Conservation (phyloP, 2,888 invertebrate genomes). For the Autographa pulchrina region DNA sequence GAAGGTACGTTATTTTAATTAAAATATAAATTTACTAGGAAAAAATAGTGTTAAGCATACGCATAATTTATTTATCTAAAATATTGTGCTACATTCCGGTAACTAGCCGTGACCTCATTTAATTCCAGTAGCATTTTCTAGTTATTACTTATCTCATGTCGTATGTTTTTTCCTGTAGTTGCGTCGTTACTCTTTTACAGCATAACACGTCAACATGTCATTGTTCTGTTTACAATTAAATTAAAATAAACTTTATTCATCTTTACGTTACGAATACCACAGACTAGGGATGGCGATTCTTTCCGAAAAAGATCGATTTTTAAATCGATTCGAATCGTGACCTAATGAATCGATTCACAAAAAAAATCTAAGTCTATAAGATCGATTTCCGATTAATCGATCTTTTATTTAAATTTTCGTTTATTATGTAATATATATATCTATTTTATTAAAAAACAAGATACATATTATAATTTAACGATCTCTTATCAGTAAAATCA, state of each 20-base stretch:
- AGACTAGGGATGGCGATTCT: too few species aligned
- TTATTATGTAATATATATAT: too few species aligned
- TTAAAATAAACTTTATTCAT: constrained; percentile 5
- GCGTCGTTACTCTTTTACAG: not conserved
- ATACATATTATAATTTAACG: too few species aligned
- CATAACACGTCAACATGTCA: not conserved
- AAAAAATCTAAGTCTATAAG: too few species aligned
- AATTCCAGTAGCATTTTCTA: constrained; percentile 49
- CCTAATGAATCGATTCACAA: too few species aligned
- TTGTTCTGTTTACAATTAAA: not conserved
- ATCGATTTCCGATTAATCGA: too few species aligned
- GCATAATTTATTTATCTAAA: constrained; percentile 45
- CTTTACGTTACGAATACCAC: not conserved
- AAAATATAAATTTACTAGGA: not conserved
- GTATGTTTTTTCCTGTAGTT: constrained; percentile 14
- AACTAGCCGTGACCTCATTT: constrained; percentile 54
- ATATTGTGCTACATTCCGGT: constrained; percentile 38
- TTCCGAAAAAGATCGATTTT: too few species aligned
- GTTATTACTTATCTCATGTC: constrained; percentile 35
- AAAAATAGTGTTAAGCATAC: constrained; percentile 14
- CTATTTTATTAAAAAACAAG: too few species aligned
- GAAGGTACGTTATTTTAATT: not conserved
- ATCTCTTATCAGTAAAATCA: too few species aligned
- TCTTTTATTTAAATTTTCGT: too few species aligned
- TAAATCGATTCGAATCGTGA: too few species aligned